Evolutionary conservation across 1,140 invertebrate genomes (phyloP).

Genomic region (Pogonognathellus flavescens): DNA sequence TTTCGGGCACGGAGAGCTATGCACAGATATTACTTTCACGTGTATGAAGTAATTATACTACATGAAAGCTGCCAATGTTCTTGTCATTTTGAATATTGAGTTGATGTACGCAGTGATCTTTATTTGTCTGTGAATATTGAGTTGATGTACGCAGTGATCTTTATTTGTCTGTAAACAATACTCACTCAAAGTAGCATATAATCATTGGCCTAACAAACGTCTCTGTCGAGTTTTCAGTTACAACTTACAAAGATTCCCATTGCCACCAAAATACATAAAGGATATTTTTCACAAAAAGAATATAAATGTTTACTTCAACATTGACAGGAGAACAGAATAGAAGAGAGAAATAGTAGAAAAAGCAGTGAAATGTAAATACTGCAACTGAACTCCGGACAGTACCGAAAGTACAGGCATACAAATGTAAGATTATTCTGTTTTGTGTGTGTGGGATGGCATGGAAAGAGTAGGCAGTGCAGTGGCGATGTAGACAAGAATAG

Average conservation of each 20-base stretch:
- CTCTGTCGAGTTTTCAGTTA: neutral
- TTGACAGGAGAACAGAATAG: slow-evolving; percentile 10
- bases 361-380: slow-evolving; percentile 26
- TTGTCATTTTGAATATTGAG: neutral
- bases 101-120: neutral
- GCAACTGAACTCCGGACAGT: neutral
- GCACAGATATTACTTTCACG: no score
- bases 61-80: slow-evolving; percentile 23
- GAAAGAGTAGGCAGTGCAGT: neutral
- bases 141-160: neutral
- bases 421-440: neutral
- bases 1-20: no score
- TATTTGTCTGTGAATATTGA: neutral
- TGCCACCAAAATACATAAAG: slow-evolving; percentile 3
- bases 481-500: neutral
- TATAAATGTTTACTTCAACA: slow-evolving; percentile 38
- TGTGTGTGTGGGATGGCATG: neutral
- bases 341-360: slow-evolving; percentile 3
- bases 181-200: neutral
- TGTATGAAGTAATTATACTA: neutral
- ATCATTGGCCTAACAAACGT: slow-evolving; percentile 11
- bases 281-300: slow-evolving; percentile 28
- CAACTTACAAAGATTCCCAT: neutral
- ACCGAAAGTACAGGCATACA: neutral
- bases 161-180: neutral